A percentile compares a stretch with the other conserved stretches of the same genome.
These are phyloP conservation scores for Amblyornis subalaris DNA, from an alignment of 2,113 vertebrate species.

Conservation along the genomic window DNA sequence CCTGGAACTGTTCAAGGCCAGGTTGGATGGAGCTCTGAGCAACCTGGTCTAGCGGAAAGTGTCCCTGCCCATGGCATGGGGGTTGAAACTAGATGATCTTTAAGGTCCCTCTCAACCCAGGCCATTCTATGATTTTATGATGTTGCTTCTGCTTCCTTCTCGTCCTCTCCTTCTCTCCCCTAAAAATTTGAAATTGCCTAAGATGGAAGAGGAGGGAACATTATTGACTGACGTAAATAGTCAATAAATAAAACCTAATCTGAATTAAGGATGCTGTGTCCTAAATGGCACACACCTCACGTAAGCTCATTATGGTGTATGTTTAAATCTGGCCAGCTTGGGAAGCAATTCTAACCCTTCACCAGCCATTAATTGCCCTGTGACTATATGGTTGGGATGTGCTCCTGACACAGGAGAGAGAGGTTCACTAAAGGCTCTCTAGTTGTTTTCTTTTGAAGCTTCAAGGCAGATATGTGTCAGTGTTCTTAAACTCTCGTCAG, in stretches of 20 bases:
- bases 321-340: not conserved
- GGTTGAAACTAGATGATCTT: not conserved
- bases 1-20: not conserved
- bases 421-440: not conserved
- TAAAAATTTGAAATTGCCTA: not conserved
- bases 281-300: not conserved
- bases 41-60: not conserved
- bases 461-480: not conserved
- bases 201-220: not conserved
- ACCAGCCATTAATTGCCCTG: not conserved
- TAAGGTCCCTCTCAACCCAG: not conserved
- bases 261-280: not conserved
- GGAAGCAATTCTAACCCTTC: not conserved
- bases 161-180: accelerated
- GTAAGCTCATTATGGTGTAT: not conserved
- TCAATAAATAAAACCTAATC: not conserved
- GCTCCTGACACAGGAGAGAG: not conserved
- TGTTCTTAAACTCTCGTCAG: not conserved
- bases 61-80: not conserved
- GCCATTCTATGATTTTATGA: not conserved
- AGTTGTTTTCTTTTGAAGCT: not conserved
- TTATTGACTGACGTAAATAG: not conserved
- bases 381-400: not conserved
- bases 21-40: not conserved
- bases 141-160: not conserved